Percentiles rank a stretch among this genome's conserved stretches.
Conservation (phyloP, 2,797 vertebrate genomes). For the Gobionotothen gibberifrons region DNA sequence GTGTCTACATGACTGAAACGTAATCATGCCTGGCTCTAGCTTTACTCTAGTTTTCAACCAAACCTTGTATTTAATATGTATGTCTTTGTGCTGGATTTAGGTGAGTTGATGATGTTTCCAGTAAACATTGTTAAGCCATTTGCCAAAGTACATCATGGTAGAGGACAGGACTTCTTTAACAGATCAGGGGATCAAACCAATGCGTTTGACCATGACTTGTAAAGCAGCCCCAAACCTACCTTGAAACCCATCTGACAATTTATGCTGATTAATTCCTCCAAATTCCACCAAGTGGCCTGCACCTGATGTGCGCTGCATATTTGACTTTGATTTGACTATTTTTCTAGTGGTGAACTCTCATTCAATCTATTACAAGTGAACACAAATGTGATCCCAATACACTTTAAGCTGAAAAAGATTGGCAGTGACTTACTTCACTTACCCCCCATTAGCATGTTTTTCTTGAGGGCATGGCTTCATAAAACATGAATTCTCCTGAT, state of each 20-base stretch:
- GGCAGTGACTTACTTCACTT: conserved; percentile 36
- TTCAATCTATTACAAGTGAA: conserved; percentile 23
- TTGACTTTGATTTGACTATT: conserved; percentile 3
- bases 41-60: neutral
- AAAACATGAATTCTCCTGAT: conserved; percentile 37
- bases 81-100: neutral
- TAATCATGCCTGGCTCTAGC: neutral
- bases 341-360: neutral
- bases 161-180: neutral
- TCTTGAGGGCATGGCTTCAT: conserved; percentile 37
- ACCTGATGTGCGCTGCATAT: neutral
- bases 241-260: conserved; percentile 1
- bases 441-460: conserved; percentile 26
- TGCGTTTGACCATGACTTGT: conserved; percentile 20
- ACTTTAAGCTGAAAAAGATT: conserved; percentile 21
- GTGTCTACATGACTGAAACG: neutral
- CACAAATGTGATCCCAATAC: conserved; percentile 32
- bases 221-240: neutral
- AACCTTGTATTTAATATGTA: neutral
- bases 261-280: conserved; percentile 8
- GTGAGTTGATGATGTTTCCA: neutral
- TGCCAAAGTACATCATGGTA: neutral
- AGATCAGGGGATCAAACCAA: conserved; percentile 20
- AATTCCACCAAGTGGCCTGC: neutral
- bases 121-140: neutral